A percentile compares a stretch with the other conserved stretches of the same genome.
Evolutionary conservation across 1,140 invertebrate species (phyloP).

Genomic region (Drosophila busckii): DNA sequence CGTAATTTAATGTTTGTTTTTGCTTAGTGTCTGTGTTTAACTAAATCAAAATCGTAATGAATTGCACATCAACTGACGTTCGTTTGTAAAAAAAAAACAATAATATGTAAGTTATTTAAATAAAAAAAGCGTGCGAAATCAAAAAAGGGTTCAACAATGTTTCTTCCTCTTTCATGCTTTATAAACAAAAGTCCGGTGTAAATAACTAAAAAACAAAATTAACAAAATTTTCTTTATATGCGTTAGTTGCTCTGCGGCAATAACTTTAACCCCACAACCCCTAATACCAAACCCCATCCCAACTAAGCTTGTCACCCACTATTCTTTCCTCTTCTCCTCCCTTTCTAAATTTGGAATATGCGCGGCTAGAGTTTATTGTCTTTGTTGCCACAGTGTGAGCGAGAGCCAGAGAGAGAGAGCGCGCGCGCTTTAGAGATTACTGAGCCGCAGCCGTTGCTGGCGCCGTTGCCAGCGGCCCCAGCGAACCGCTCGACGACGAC

Average conservation of each 20-base stretch:
- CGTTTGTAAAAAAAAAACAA: slow-evolving; percentile 18
- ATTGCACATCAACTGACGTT: slow-evolving; percentile 41
- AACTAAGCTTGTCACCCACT: background rate
- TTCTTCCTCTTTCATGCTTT: no score
- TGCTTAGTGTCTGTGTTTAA: slow-evolving; percentile 20
- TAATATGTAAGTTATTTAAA: slow-evolving; percentile 3
- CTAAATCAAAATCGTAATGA: slow-evolving; percentile 31
- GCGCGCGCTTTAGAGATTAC: slow-evolving; percentile 32
- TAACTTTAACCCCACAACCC: background rate
- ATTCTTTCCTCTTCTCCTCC: background rate
- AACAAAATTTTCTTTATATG: slow-evolving; percentile 14
- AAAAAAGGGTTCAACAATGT: slow-evolving; percentile 16
- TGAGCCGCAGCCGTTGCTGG: slow-evolving; percentile 57
- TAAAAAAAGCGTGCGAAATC: background rate
- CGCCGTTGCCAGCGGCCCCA: slow-evolving; percentile 51
- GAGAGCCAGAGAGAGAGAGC: no score
- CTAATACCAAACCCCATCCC: slow-evolving; percentile 1
- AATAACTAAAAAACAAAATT: slow-evolving; percentile 35
- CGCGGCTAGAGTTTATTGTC: slow-evolving; percentile 46
- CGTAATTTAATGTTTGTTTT: slow-evolving; percentile 9
- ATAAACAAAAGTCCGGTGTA: slow-evolving; percentile 6
- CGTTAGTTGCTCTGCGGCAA: slow-evolving; percentile 26
- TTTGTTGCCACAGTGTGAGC: no score
- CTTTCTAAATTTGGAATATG: slow-evolving; percentile 60
- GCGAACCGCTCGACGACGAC: slow-evolving; percentile 62